Evolutionary conservation across 53 echinoderm and acorn worm genomes (phyloP).

Genomic region (Hippasteria phrygiana): DNA sequence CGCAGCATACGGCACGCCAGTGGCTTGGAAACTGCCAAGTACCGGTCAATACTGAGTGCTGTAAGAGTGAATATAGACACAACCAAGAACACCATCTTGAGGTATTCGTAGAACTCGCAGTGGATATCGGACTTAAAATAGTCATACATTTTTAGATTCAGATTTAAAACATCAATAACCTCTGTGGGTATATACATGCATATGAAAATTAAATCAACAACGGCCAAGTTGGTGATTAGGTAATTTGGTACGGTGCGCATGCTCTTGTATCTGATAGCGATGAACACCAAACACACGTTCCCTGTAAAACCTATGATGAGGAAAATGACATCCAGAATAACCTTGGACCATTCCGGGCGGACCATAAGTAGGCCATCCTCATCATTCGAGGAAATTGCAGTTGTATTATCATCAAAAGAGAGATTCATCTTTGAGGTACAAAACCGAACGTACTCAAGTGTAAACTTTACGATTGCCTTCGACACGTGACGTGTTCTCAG

Average conservation of each 20-base stretch:
- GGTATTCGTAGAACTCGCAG: constrained; percentile 29
- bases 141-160: not conserved
- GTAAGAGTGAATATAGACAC: constrained; percentile 63
- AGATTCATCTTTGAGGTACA: too few species aligned
- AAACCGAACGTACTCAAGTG: too few species aligned
- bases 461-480: too few species aligned
- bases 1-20: constrained; percentile 24
- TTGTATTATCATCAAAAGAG: too few species aligned
- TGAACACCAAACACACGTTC: constrained; percentile 45
- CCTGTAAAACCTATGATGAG: constrained; percentile 57
- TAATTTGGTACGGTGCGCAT: constrained; percentile 70
- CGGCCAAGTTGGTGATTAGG: constrained; percentile 60
- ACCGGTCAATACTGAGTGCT: constrained; percentile 67
- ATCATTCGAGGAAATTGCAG: too few species aligned
- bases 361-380: too few species aligned
- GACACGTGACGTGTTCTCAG: too few species aligned
- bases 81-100: constrained; percentile 52
- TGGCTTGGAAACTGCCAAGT: constrained; percentile 65
- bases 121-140: not conserved
- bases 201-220: constrained; percentile 48
- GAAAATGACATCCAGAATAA: constrained; percentile 51
- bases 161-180: not conserved
- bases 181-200: constrained; percentile 26
- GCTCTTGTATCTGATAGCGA: constrained; percentile 56
- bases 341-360: not conserved